phyloP scores from a whole-genome alignment of 2,888 invertebrate genomes.

The Loripinus fragilis region DNA sequence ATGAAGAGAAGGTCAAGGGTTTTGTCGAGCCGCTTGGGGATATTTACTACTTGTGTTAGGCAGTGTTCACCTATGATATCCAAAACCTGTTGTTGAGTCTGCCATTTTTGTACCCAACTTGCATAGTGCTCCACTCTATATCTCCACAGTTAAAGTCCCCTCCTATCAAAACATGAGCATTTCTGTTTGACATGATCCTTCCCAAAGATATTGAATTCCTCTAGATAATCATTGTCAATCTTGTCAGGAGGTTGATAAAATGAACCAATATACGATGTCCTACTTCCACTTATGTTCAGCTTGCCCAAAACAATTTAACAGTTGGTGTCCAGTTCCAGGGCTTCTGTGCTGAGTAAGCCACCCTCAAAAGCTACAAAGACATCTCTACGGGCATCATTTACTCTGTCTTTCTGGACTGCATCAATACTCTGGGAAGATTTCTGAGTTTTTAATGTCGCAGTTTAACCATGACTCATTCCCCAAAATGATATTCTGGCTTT shows the following conservation, averaged over 20 bases:
- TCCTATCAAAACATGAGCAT: conserved; percentile 15
- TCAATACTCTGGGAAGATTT: not conserved
- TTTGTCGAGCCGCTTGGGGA: conserved; percentile 1
- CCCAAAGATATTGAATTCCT: not conserved
- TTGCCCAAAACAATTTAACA: conserved; percentile 14
- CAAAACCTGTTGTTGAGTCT: not conserved
- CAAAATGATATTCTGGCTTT: not conserved
- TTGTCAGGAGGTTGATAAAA: conserved; percentile 17
- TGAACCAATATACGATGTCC: conserved; percentile 7
- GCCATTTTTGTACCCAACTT: not conserved
- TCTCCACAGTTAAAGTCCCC: conserved; percentile 25
- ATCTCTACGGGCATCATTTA: not conserved
- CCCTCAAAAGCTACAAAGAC: not conserved
- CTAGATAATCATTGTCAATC: conserved; percentile 1
- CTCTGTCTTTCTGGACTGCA: conserved; percentile 2
- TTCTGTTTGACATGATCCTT: conserved; percentile 17
- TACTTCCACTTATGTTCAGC: conserved; percentile 6
- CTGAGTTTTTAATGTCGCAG: not conserved
- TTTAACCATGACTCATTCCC: not conserved
- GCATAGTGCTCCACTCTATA: conserved; percentile 15
- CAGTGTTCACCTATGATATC: conserved; percentile 12
- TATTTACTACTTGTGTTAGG: conserved; percentile 11
- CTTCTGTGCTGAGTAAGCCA: conserved; percentile 6
- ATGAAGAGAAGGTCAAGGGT: conserved; percentile 16
- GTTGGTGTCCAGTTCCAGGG: conserved; percentile 4